Conservation (phyloP, 2,888 invertebrate genomes). For the Drosophila multiciliata region DNA sequence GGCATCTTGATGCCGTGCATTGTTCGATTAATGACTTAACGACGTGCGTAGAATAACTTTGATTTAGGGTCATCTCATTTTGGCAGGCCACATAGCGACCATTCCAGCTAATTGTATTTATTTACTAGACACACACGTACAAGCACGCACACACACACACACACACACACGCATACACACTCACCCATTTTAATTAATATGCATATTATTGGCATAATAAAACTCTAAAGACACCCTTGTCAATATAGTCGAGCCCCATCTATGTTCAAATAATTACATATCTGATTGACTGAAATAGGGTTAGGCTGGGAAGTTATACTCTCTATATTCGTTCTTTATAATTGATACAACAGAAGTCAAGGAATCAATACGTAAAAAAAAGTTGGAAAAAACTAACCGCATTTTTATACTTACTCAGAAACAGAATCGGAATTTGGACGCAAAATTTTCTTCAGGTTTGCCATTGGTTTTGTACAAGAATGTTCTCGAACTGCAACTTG, state of each 20-base stretch:
- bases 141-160: slow-evolving; percentile 15
- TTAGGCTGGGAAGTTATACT: too few species aligned
- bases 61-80: slow-evolving; percentile 77
- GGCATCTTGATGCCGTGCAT: slow-evolving; percentile 68
- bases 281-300: neutral
- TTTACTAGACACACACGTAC: slow-evolving; percentile 57
- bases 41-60: slow-evolving; percentile 79
- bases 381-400: neutral
- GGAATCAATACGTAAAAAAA: neutral
- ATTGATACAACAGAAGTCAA: neutral
- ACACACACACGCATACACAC: slow-evolving; percentile 4
- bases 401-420: neutral
- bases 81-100: slow-evolving; percentile 45
- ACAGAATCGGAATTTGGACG: neutral
- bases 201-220: slow-evolving; percentile 30
- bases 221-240: neutral
- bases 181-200: slow-evolving; percentile 63
- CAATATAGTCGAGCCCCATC: neutral
- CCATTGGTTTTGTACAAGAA: neutral
- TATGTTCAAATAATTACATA: neutral
- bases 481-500: neutral
- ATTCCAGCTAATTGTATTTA: slow-evolving; percentile 74
- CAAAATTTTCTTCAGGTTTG: neutral
- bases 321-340: neutral
- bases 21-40: slow-evolving; percentile 80